These are phyloP conservation scores for Craniophora ligustri DNA, from an alignment of 2,888 invertebrate species.

Conservation along the genomic window DNA sequence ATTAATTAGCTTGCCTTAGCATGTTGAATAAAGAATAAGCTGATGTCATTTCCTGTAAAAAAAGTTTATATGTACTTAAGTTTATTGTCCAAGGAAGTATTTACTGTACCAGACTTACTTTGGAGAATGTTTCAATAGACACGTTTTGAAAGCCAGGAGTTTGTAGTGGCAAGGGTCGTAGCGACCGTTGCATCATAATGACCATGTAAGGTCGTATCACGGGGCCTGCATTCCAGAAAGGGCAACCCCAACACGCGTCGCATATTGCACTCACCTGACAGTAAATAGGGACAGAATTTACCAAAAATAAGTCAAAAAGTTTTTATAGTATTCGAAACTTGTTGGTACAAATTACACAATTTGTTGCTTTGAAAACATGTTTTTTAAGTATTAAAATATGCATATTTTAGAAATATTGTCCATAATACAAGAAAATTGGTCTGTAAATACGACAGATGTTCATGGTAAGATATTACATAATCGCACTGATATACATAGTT, in stretches of 20 bases:
- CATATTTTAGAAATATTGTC: no score
- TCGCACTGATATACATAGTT: no score
- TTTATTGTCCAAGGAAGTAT: not conserved
- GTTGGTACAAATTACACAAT: no score
- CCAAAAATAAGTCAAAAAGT: not conserved
- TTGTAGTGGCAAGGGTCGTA: constrained; percentile 67
- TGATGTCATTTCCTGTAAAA: constrained; percentile 29
- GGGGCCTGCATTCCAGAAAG: constrained; percentile 73
- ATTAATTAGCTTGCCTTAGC: constrained; percentile 64
- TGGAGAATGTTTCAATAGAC: constrained; percentile 75
- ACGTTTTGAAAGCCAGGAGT: constrained; percentile 72
- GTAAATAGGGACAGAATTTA: not conserved
- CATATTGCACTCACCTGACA: constrained; percentile 64
- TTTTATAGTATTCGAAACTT: no score
- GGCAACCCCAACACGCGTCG: constrained; percentile 70
- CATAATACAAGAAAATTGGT: no score
- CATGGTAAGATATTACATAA: no score
- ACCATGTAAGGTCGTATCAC: constrained; percentile 72
- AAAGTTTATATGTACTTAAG: not conserved
- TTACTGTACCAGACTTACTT: constrained; percentile 58
- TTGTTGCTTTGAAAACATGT: no score
- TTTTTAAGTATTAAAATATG: no score
- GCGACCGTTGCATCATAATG: constrained; percentile 74
- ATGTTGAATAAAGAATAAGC: constrained; percentile 73
- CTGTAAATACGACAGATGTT: no score